These are phyloP conservation scores for Antheraea pernyi DNA, from an alignment of 1,140 invertebrate species.

Conservation along the genomic window DNA sequence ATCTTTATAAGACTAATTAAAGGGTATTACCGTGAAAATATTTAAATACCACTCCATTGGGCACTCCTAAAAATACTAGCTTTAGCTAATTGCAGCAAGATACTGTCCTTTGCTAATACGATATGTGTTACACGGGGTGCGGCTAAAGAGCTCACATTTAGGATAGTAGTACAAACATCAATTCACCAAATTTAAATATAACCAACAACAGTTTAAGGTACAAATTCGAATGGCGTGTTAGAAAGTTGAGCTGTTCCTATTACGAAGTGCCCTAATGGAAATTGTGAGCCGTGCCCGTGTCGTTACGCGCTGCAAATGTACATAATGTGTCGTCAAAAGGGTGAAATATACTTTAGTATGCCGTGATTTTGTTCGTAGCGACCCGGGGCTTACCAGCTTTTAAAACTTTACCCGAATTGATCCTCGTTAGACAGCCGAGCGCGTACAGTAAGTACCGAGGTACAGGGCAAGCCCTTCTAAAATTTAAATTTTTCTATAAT, in stretches of 20 bases:
- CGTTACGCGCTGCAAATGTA: slow-evolving; percentile 75
- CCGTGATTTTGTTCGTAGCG: slow-evolving; percentile 64
- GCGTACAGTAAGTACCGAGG: not conserved
- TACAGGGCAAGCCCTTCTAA: not conserved
- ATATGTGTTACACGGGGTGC: slow-evolving; percentile 71
- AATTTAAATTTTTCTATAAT: slow-evolving; percentile 15
- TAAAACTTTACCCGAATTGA: slow-evolving; percentile 53
- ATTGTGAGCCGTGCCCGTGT: slow-evolving; percentile 74
- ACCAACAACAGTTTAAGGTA: slow-evolving; percentile 37
- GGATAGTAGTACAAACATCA: slow-evolving; percentile 34
- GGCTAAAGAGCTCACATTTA: slow-evolving; percentile 29
- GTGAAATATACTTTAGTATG: slow-evolving; percentile 74
- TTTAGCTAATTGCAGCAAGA: slow-evolving; percentile 75
- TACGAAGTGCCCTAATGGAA: slow-evolving; percentile 61
- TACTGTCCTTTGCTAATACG: slow-evolving; percentile 74
- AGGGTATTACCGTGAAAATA: not conserved
- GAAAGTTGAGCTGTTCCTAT: slow-evolving; percentile 51
- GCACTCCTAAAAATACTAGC: slow-evolving; percentile 56
- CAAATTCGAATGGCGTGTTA: slow-evolving; percentile 29
- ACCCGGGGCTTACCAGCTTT: slow-evolving; percentile 56
- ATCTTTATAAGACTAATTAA: too few species aligned
- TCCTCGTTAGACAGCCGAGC: slow-evolving; percentile 31
- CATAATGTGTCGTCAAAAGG: slow-evolving; percentile 77
- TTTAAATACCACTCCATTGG: slow-evolving; percentile 22
- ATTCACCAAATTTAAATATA: slow-evolving; percentile 20